These are phyloP conservation scores for Lucinisca nassula DNA, from an alignment of 2,888 invertebrate genomes.

Conservation along the genomic window DNA sequence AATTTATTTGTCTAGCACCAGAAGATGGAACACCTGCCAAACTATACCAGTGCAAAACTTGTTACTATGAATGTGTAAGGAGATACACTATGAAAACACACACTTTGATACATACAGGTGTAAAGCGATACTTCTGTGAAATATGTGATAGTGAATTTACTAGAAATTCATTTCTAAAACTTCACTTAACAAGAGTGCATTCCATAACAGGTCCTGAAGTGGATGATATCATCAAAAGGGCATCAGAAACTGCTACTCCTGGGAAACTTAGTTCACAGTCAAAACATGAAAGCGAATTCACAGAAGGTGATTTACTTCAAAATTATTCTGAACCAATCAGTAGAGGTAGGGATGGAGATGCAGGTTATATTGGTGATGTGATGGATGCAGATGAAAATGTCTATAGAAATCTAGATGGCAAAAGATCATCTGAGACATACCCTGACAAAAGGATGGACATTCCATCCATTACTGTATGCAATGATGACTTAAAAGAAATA, in stretches of 20 bases:
- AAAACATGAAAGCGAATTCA: too few relatives aligned
- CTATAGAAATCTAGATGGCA: too few relatives aligned
- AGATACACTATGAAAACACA: constrained; percentile 5
- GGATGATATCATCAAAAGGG: not conserved
- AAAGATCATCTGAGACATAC: too few relatives aligned
- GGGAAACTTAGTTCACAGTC: not conserved
- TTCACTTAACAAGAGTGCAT: not conserved
- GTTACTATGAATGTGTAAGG: not conserved
- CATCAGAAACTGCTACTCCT: not conserved
- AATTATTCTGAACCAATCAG: too few relatives aligned
- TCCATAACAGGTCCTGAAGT: not conserved
- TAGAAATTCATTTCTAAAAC: not conserved
- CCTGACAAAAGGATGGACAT: too few relatives aligned
- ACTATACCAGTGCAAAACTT: not conserved
- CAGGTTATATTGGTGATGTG: not conserved
- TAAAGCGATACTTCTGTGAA: not conserved
- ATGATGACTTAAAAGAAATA: not conserved
- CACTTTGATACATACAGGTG: not conserved
- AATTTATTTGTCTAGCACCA: not conserved
- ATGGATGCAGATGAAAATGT: not conserved
- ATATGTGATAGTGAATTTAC: not conserved
- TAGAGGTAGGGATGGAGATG: too few relatives aligned
- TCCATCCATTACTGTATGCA: not conserved
- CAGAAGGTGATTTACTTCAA: too few relatives aligned
- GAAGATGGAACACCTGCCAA: not conserved